These are phyloP conservation scores for Apamea crenata DNA, from an alignment of 2,888 invertebrate species.

Conservation along the genomic window DNA sequence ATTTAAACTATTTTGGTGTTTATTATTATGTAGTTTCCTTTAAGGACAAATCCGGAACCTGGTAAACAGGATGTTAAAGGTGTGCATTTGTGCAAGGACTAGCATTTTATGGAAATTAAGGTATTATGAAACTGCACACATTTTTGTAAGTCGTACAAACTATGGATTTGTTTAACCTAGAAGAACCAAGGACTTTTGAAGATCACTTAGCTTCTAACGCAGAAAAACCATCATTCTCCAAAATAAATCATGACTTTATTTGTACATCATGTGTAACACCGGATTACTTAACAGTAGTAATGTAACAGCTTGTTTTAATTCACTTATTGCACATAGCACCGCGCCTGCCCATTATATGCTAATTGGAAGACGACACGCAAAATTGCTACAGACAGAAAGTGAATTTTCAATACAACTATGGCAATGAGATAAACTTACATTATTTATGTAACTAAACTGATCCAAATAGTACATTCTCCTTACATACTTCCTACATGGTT, in stretches of 20 bases:
- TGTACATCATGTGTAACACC: slow-evolving; percentile 57
- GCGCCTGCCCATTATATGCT: slow-evolving; percentile 80
- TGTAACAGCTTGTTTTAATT: slow-evolving; percentile 81
- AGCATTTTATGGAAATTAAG: background rate
- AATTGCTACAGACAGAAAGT: slow-evolving; percentile 76
- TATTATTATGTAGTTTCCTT: background rate
- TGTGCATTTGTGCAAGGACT: no score
- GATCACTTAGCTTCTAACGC: background rate
- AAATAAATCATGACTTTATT: slow-evolving; percentile 62
- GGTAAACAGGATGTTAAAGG: no score
- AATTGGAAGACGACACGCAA: slow-evolving; percentile 82
- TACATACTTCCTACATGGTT: background rate
- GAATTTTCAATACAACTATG: slow-evolving; percentile 56
- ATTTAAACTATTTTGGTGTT: background rate
- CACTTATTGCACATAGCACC: slow-evolving; percentile 75
- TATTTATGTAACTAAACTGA: slow-evolving; percentile 20
- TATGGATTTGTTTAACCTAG: background rate
- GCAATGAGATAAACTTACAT: slow-evolving; percentile 28
- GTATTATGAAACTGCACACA: background rate
- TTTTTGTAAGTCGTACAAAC: background rate
- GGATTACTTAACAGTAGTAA: slow-evolving; percentile 76
- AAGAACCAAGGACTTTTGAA: no score
- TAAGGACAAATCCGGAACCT: background rate
- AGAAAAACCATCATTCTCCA: slow-evolving; percentile 26
- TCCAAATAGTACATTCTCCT: background rate